Base-by-base conservation (phyloP, 1,140 invertebrate species). In the Caenorhabditis latens region DNA sequence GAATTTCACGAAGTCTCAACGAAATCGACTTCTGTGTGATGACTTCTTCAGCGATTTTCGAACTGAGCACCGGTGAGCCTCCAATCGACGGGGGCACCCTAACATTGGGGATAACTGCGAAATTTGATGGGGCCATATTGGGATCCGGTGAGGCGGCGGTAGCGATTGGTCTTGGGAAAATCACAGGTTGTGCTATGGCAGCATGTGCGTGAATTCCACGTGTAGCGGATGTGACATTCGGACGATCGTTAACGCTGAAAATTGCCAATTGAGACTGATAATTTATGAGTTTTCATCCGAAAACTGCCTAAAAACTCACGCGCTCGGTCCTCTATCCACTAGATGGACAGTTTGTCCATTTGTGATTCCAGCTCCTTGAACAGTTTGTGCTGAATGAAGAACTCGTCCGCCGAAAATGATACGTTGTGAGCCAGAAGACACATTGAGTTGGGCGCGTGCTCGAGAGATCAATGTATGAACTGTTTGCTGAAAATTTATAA, bases 261-360 rank as follows among this genome's bases (percentile, higher is more conserved):
- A 46, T 19, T 71, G 2, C n/a, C n/a, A n/a, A n/a, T n/a, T n/a
- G n/a, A n/a, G n/a, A n/a, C n/a, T n/a, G n/a, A n/a, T n/a, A n/a
- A n/a, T n/a, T n/a, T n/a, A n/a, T n/a, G 50, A 3, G 3, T 53
- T 16, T 16, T 53, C 9, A 53, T 53, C 11, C 9, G 3, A 58
- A 58, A 58, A n/a, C 40, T 53, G 2, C 4, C 11, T 9, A 21
- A 50, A 24, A 11, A 48, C 71, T 53, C 9, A 79, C 71, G 4
- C 21, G 14, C 19, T 53, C 2, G 43, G 71, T 50, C 71, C 71
- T 50, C 71, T n/a, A 19, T 79, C 71, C 21, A 79, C 46, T 4
- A 79, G 4, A 79, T 79, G 71, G 4, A 79, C 71, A 13, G 71
- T 79, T 13, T 79, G 43, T 79, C 71, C 71, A 79, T 79, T n/a